Conservation (phyloP, 2,888 invertebrate species). For the Coelogynopora nodosa region DNA sequence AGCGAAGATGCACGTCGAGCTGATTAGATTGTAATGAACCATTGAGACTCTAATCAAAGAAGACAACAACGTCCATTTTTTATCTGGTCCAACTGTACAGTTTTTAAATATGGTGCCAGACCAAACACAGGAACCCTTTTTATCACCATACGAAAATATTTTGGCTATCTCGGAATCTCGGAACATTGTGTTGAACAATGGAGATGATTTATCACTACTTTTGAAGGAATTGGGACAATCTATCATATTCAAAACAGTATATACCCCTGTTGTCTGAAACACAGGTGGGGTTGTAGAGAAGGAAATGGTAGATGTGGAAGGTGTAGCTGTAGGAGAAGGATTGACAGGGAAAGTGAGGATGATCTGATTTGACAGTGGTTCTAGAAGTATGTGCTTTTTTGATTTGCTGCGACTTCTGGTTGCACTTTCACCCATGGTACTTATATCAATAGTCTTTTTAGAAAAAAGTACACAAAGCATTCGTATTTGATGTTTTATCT, state of each 20-base stretch:
- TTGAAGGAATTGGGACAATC: slow-evolving; percentile 3
- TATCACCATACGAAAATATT: neutral
- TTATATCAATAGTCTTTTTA: slow-evolving; percentile 7
- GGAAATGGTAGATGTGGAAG: neutral
- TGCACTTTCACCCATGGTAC: slow-evolving; percentile 26
- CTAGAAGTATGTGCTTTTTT: slow-evolving; percentile 26
- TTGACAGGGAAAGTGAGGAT: slow-evolving; percentile 6
- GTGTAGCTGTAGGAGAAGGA: slow-evolving; percentile 2
- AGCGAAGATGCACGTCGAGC: slow-evolving; percentile 1
- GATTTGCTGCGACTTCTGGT: neutral
- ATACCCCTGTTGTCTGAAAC: neutral
- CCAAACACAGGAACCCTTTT: slow-evolving; percentile 1
- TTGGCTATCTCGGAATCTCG: neutral
- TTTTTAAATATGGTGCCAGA: slow-evolving; percentile 25
- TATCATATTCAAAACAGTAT: neutral
- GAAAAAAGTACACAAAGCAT: slow-evolving; percentile 20
- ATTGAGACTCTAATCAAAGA: slow-evolving; percentile 5
- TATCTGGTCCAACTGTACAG: slow-evolving; percentile 19
- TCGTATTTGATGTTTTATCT: too few species aligned
- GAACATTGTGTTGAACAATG: slow-evolving; percentile 15
- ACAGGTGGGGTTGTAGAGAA: neutral
- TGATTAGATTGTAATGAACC: slow-evolving; percentile 28
- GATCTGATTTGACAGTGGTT: neutral
- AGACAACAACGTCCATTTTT: slow-evolving; percentile 14
- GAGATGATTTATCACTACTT: slow-evolving; percentile 7